Base-by-base conservation (phyloP, 1,140 invertebrate genomes). In the Conopomorpha cramerella region DNA sequence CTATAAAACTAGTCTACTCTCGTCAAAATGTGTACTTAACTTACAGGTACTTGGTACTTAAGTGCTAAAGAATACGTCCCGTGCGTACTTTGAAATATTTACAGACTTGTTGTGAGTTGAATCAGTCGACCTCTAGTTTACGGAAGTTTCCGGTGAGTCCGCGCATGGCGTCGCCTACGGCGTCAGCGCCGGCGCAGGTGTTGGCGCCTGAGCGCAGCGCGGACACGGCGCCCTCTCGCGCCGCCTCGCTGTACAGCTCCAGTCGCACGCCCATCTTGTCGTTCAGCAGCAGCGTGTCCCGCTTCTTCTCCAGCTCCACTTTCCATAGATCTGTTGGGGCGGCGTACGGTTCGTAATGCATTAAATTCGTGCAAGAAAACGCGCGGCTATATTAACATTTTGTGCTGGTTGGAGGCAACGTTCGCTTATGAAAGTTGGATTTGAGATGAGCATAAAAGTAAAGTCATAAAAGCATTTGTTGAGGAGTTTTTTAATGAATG, bases 121-220 rank as follows among this genome's bases (percentile, higher is more conserved):
- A 16, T 82, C 71, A 88, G 63, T 91, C 89, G 7, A 91, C 85
- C 73, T 90, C 86, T 26, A 90, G 79, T 60, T 89, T 89, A 36
- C 88, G 79, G 66, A 91, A 91, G 51, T 88, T 90, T 29, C 89
- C 88, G 4, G 82, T 86, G 26, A 89, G 80, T 1, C 86, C 87
- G 36, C 82, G 64, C 59, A 88, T 82, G 3, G 82, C 81, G 43
- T 85, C 83, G 8, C 73, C 79, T 4, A 72, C 70, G 0, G 65
- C 49, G 36, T 73, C 66, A 27, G 82, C 79, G 12, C 78, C 77
- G 0, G 79, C 74, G 39, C 81, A 80, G 1, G 80, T 80, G 38
- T 81, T 80, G 0, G 61, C 60, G 16, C 71, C 54, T 8, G 67
- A 30, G 1, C 78, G 67, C 13, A 82, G 66, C 0, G 87, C 87